phyloP scores from a whole-genome alignment of 2,797 vertebrate genomes.

The Holocentrus rufus region DNA sequence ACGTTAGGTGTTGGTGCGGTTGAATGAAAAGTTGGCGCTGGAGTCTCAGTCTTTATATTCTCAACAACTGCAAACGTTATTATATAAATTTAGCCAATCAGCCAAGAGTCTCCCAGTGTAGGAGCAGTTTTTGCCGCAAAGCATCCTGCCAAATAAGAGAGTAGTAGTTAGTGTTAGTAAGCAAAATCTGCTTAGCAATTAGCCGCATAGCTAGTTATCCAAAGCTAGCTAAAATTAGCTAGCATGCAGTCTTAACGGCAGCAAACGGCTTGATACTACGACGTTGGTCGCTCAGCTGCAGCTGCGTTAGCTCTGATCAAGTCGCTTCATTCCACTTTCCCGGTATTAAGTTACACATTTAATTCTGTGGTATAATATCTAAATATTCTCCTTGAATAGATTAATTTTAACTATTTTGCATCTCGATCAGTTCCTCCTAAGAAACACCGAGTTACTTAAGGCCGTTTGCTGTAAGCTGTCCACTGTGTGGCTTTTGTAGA shows the following conservation, averaged over 20 bases:
- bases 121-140: constrained; percentile 16
- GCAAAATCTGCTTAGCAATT: constrained; percentile 69
- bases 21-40: constrained; percentile 52
- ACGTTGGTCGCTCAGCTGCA: neutral
- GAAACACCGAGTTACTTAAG: too few relatives aligned
- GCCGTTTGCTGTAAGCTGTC: too few relatives aligned
- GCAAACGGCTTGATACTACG: constrained; percentile 2
- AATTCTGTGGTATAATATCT: neutral
- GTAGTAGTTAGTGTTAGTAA: constrained; percentile 17
- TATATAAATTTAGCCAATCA: neutral
- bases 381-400: too few relatives aligned
- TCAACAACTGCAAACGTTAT: neutral
- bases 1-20: neutral
- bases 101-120: too few relatives aligned
- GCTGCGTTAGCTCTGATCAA: neutral
- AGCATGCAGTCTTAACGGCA: neutral
- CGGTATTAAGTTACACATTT: accelerated
- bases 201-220: constrained; percentile 64
- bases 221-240: constrained; percentile 52
- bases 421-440: too few relatives aligned
- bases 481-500: too few relatives aligned
- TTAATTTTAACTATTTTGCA: too few relatives aligned
- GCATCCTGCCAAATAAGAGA: neutral
- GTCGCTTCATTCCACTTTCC: neutral
- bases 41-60: neutral